Evolutionary conservation across 2,113 vertebrate genomes (phyloP).

Genomic region (Saccopteryx leptura): DNA sequence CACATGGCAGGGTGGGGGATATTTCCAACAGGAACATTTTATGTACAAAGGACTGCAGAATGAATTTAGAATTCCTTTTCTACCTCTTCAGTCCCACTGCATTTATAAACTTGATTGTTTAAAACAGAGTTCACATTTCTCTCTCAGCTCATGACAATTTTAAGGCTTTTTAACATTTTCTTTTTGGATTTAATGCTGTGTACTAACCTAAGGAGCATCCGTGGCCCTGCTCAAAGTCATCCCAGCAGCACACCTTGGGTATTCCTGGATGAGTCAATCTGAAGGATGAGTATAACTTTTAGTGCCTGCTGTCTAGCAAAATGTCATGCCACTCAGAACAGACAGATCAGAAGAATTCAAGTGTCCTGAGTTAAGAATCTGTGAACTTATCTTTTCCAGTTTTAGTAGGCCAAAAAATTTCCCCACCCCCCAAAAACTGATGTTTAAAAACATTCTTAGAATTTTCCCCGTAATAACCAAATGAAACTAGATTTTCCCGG

Average conservation of each 20-base stretch:
- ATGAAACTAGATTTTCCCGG: not conserved
- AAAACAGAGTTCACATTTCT: slow-evolving; percentile 37
- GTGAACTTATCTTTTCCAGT: not conserved
- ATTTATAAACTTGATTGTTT: slow-evolving; percentile 53
- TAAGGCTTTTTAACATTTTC: slow-evolving; percentile 1
- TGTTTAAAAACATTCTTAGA: not conserved
- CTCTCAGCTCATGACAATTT: slow-evolving; percentile 50
- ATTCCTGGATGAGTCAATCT: slow-evolving; percentile 12
- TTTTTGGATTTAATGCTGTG: slow-evolving; percentile 41
- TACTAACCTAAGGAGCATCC: not conserved
- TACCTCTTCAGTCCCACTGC: not conserved
- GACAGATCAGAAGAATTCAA: slow-evolving; percentile 2
- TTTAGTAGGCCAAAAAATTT: not conserved
- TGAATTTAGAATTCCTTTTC: not conserved
- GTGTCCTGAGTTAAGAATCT: slow-evolving; percentile 6
- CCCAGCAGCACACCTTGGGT: not conserved
- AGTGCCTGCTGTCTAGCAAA: slow-evolving; percentile 46
- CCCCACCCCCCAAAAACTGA: not conserved
- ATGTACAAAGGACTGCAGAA: not conserved
- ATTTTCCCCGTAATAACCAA: not conserved
- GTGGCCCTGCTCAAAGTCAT: slow-evolving; percentile 32
- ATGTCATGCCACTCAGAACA: slow-evolving; percentile 15
- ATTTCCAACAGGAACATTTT: not conserved
- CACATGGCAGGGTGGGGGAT: not conserved
- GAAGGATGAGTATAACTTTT: slow-evolving; percentile 48